These are phyloP conservation scores for Tenthredo distinguenda DNA, from an alignment of 2,888 invertebrate genomes.

Conservation along the genomic window DNA sequence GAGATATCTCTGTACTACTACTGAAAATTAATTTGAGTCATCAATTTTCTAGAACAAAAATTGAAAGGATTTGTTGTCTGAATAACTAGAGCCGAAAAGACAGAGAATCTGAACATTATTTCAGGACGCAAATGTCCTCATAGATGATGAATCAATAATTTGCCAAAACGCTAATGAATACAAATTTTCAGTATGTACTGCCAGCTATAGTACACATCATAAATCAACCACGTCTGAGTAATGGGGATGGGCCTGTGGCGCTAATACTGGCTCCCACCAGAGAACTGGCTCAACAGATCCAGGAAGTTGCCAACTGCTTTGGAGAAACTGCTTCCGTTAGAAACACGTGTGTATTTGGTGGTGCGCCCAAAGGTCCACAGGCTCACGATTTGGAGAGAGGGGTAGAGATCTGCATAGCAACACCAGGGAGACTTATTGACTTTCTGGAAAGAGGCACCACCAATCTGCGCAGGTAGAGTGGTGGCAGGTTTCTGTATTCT, in stretches of 20 bases:
- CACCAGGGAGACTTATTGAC: slow-evolving; percentile 97
- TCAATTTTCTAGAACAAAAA: not conserved
- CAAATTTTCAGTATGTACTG: slow-evolving; percentile 77
- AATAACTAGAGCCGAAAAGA: not conserved
- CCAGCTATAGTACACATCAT: slow-evolving; percentile 84
- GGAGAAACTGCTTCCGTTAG: slow-evolving; percentile 92
- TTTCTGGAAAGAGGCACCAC: slow-evolving; percentile 92
- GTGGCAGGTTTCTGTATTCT: not conserved
- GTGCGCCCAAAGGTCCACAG: slow-evolving; percentile 98
- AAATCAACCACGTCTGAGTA: slow-evolving; percentile 80
- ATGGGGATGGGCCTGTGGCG: slow-evolving; percentile 83
- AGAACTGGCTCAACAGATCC: slow-evolving; percentile 81
- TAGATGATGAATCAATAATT: not conserved
- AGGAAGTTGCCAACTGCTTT: slow-evolving; percentile 94
- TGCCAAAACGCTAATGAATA: slow-evolving; percentile 47
- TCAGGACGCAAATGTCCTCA: not conserved
- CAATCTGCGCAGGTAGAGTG: slow-evolving; percentile 82
- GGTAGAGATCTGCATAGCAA: slow-evolving; percentile 97
- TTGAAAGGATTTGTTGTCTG: not conserved
- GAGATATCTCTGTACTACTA: slow-evolving; percentile 56
- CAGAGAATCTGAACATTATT: not conserved
- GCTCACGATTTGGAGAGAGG: slow-evolving; percentile 91
- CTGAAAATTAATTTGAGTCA: not conserved
- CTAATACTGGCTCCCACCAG: slow-evolving; percentile 82
- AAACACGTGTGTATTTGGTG: slow-evolving; percentile 97